Conservation (phyloP, 1,140 invertebrate genomes). For the Dolichoris vasculosae region DNA sequence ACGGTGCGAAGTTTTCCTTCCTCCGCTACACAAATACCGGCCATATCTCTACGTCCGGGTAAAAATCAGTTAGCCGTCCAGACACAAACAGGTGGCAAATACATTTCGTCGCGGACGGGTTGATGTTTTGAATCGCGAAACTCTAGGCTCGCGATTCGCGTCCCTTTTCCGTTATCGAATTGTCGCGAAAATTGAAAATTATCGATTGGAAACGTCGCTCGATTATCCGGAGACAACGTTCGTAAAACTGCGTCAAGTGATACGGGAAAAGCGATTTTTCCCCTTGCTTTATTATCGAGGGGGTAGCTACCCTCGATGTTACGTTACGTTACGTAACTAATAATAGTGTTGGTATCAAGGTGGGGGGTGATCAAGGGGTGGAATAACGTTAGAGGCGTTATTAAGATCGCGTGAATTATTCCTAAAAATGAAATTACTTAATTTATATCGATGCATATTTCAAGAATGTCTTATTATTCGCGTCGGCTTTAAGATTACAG, state of each 20-base stretch:
- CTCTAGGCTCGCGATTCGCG: no score
- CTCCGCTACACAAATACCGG: neutral
- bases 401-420: no score
- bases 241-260: neutral
- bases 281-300: neutral
- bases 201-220: neutral
- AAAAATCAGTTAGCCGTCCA: neutral
- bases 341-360: no score
- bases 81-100: neutral
- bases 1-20: neutral
- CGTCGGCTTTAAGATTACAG: no score
- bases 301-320: neutral
- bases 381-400: no score
- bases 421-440: no score
- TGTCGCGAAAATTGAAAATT: slow-evolving; percentile 8
- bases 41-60: neutral
- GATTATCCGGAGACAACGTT: neutral
- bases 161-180: neutral
- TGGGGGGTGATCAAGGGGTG: no score
- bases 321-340: neutral
- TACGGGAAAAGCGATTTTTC: neutral
- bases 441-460: no score
- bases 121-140: neutral
- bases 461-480: no score
- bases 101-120: neutral